phyloP scores from a whole-genome alignment of 2,797 vertebrate species.

The Eurystomus glaucurus region DNA sequence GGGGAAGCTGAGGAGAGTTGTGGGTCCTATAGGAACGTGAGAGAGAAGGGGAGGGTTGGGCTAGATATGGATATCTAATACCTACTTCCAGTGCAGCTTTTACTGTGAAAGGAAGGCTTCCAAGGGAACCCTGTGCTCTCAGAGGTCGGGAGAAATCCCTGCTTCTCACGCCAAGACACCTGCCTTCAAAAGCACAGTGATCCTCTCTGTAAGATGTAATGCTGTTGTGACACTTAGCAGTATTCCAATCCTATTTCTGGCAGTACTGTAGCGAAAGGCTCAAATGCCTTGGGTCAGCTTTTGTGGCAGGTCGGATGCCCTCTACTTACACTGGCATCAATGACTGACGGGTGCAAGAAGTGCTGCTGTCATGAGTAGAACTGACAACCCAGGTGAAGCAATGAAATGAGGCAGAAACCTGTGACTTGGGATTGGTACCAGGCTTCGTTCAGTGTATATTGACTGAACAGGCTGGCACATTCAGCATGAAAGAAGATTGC shows the following conservation, averaged over 20 bases:
- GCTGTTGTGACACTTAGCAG: not conserved
- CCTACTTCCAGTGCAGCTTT: not conserved
- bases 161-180: not conserved
- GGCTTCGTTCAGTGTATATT: fast-evolving
- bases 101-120: not conserved
- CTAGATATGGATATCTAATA: not conserved
- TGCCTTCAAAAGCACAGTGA: not conserved
- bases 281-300: not conserved
- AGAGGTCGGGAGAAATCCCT: not conserved
- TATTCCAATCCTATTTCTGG: not conserved
- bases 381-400: not conserved
- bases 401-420: not conserved
- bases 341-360: not conserved
- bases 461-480: not conserved
- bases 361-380: not conserved
- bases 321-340: fast-evolving
- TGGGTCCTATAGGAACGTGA: fast-evolving
- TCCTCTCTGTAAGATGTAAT: not conserved
- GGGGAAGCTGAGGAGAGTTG: not conserved
- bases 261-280: not conserved
- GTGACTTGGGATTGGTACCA: fast-evolving
- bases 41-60: not conserved
- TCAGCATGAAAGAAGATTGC: not conserved
- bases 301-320: fast-evolving
- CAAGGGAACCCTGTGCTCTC: not conserved